Percentiles rank a stretch among this genome's conserved stretches.
These are phyloP conservation scores for Corbicula japonica DNA, from an alignment of 2,888 invertebrate species.

Conservation along the genomic window DNA sequence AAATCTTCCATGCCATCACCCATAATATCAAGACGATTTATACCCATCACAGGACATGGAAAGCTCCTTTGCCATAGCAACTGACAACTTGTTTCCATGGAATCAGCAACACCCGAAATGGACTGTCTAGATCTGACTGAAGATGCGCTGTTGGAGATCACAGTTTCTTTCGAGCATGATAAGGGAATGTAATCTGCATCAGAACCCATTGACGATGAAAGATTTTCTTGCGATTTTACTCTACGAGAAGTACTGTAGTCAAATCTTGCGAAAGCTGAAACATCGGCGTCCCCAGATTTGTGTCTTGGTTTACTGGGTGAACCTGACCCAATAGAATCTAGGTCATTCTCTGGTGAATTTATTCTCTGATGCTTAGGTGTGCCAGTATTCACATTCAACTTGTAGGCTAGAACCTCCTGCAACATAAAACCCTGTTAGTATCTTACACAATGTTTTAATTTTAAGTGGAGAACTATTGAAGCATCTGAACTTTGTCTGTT, in stretches of 20 bases:
- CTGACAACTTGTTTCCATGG: constrained; percentile 52
- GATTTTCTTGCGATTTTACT: constrained; percentile 76
- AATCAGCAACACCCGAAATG: constrained; percentile 1
- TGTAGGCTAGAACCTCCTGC: constrained; percentile 64
- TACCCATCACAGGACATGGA: constrained; percentile 89
- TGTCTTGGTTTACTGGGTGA: constrained; percentile 47
- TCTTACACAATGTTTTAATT: too few relatives aligned
- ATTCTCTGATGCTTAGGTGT: too few relatives aligned
- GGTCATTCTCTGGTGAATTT: background rate
- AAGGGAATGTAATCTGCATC: constrained; percentile 54
- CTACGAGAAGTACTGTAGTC: constrained; percentile 56
- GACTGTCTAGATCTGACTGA: background rate
- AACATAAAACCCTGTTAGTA: too few relatives aligned
- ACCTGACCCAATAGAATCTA: background rate
- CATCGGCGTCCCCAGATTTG: constrained; percentile 55
- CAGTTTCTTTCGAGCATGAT: constrained; percentile 58
- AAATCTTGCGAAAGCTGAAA: constrained; percentile 23
- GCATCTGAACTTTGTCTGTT: too few relatives aligned
- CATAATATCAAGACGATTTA: constrained; percentile 90
- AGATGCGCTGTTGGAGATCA: constrained; percentile 18
- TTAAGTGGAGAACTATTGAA: too few relatives aligned
- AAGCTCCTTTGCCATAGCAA: constrained; percentile 88
- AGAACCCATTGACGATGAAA: constrained; percentile 56
- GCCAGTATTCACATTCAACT: constrained; percentile 24
- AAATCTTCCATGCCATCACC: constrained; percentile 91